These are phyloP conservation scores for Pelobates fuscus DNA, from an alignment of 2,113 vertebrate species.

Conservation along the genomic window DNA sequence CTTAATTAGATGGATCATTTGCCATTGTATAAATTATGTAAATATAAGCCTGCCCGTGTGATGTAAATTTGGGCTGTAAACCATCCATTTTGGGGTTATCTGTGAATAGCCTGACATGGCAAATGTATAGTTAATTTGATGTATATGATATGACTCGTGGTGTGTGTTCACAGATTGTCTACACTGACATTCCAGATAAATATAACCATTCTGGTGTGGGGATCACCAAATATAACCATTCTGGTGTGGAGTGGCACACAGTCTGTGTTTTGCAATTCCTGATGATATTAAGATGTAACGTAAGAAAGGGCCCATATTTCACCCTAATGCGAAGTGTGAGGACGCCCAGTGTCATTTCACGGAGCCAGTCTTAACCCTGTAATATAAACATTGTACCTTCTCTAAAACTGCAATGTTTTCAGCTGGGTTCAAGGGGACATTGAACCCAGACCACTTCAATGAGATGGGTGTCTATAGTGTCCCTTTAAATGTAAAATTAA, in stretches of 20 bases:
- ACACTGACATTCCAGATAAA: slow-evolving; percentile 33
- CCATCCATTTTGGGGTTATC: background rate
- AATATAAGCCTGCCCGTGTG: background rate
- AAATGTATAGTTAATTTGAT: slow-evolving; percentile 33
- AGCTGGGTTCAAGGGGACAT: too few relatives aligned
- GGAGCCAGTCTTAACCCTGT: too few relatives aligned
- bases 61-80: background rate
- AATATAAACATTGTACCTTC: too few relatives aligned
- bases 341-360: too few relatives aligned
- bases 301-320: slow-evolving; percentile 1
- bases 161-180: slow-evolving; percentile 30
- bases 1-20: background rate
- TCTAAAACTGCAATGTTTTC: too few relatives aligned
- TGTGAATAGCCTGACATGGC: slow-evolving; percentile 26
- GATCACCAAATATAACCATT: slow-evolving; percentile 3
- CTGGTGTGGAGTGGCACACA: background rate
- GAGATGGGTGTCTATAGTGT: too few relatives aligned
- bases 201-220: slow-evolving; percentile 16
- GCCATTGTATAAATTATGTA: slow-evolving; percentile 17
- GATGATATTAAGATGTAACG: background rate
- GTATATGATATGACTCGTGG: slow-evolving; percentile 33
- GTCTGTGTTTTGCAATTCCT: background rate
- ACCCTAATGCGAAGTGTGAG: too few relatives aligned
- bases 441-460: too few relatives aligned
- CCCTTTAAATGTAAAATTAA: too few relatives aligned